phyloP scores from a whole-genome alignment of 2,888 invertebrate genomes.

The Chymomyza fuscimana region DNA sequence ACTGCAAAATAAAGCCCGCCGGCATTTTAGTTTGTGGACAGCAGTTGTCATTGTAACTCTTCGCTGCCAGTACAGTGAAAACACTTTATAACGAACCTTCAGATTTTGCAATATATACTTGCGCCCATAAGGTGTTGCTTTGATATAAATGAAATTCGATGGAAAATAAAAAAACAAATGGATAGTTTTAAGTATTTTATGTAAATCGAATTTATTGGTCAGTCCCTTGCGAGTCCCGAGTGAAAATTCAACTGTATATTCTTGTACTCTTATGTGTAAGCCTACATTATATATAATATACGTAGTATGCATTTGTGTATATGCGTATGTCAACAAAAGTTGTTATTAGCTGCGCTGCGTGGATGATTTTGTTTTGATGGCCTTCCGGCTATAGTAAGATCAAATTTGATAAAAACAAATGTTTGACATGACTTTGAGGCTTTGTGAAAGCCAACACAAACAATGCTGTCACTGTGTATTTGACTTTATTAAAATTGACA shows the following conservation, averaged over 20 bases:
- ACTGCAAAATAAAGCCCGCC: slow-evolving; percentile 38
- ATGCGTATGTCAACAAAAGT: background rate
- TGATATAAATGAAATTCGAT: no score
- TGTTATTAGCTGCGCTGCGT: slow-evolving; percentile 17
- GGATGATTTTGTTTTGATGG: slow-evolving; percentile 42
- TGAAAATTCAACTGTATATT: no score
- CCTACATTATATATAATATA: background rate
- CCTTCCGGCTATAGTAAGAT: slow-evolving; percentile 57
- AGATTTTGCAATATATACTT: background rate
- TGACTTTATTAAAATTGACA: slow-evolving; percentile 1
- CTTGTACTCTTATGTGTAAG: no score
- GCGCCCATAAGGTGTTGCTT: no score
- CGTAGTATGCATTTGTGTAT: background rate
- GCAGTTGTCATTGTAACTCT: slow-evolving; percentile 24
- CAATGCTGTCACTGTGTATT: background rate
- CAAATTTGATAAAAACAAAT: slow-evolving; percentile 43
- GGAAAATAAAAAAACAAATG: background rate
- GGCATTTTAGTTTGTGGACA: slow-evolving; percentile 52
- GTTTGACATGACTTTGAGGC: slow-evolving; percentile 36
- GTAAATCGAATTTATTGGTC: no score
- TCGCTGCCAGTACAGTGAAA: background rate
- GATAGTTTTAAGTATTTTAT: background rate
- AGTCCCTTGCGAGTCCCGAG: background rate
- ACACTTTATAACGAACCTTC: background rate
- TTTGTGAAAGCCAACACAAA: slow-evolving; percentile 16